Percentiles rank a stretch among this genome's conserved stretches.
Evolutionary conservation across 2,113 vertebrate species (phyloP).

Genomic region (Promerops cafer): DNA sequence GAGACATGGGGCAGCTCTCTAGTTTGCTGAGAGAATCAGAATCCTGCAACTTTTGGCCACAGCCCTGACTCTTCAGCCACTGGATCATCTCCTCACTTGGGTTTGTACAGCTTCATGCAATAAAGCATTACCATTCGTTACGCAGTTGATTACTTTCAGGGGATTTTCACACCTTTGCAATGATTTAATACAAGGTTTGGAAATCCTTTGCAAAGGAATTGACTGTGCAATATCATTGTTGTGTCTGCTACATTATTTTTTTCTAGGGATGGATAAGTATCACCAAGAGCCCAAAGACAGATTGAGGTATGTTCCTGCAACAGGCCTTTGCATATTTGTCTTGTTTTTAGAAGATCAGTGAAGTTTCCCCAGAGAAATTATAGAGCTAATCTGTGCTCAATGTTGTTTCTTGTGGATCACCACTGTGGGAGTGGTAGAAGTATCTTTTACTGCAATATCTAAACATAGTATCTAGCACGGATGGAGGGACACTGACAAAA

Average conservation of each 20-base stretch:
- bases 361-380: background rate
- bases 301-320: background rate
- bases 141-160: background rate
- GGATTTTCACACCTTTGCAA: background rate
- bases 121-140: background rate
- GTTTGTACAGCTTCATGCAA: accelerated
- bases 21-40: background rate
- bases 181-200: background rate
- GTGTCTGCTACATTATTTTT: background rate
- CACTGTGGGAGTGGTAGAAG: background rate
- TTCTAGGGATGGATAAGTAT: background rate
- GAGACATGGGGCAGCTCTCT: background rate
- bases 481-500: background rate
- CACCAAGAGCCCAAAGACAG: background rate
- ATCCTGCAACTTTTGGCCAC: too few relatives aligned
- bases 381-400: background rate
- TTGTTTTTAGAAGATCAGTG: background rate
- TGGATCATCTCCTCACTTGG: accelerated
- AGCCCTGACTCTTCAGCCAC: background rate
- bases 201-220: background rate
- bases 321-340: background rate
- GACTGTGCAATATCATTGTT: background rate
- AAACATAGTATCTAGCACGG: background rate
- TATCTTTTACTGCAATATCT: background rate
- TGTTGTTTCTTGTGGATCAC: background rate